Conservation (phyloP, 2,113 vertebrate genomes). For the Phylloscopus trochiloides region DNA sequence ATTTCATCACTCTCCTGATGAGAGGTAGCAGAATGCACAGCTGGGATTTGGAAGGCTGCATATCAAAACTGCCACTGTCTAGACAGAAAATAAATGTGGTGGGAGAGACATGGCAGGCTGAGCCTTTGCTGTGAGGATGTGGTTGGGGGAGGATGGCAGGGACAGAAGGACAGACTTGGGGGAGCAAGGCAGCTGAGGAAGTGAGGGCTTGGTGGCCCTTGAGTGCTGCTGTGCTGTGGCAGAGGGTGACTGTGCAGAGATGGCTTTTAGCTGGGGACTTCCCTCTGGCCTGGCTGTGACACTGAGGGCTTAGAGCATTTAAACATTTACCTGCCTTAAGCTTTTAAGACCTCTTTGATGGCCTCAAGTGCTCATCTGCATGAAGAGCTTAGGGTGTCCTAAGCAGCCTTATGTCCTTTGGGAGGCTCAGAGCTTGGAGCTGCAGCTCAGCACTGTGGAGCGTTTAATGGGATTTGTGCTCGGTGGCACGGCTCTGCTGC, state of each 20-base stretch:
- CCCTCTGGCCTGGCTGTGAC: neutral
- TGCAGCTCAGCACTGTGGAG: neutral
- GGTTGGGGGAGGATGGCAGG: neutral
- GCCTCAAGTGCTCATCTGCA: constrained; percentile 21
- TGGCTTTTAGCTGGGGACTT: neutral
- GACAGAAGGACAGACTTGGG: neutral
- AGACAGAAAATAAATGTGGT: constrained; percentile 4
- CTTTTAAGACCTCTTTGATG: constrained; percentile 39
- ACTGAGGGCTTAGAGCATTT: constrained; percentile 7
- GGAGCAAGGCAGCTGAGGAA: neutral
- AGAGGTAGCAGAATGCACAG: neutral
- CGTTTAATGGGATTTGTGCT: constrained; percentile 32
- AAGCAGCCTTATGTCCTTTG: constrained; percentile 8
- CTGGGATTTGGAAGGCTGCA: neutral
- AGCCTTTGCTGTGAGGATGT: neutral
- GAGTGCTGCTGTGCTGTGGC: neutral
- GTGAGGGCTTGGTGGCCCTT: neutral
- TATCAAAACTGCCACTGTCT: constrained; percentile 8
- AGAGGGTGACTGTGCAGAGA: neutral
- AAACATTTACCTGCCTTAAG: constrained; percentile 46
- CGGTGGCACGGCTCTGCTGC: rapidly evolving
- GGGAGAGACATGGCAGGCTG: neutral
- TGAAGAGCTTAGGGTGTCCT: constrained; percentile 32
- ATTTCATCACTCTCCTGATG: neutral
- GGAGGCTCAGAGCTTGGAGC: neutral